Base-by-base conservation (phyloP, 2,888 invertebrate species). In the Aphodius granarius region DNA sequence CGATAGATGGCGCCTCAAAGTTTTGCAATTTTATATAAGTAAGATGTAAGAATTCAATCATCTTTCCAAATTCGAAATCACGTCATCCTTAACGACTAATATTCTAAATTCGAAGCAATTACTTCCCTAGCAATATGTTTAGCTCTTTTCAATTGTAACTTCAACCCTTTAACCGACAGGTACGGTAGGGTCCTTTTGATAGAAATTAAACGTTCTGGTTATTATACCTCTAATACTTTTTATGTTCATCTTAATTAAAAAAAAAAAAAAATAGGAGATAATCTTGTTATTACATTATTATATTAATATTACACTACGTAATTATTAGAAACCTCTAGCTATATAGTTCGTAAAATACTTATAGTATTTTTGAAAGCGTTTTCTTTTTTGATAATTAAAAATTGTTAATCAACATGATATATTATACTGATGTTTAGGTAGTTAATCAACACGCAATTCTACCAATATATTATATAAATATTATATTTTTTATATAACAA, bases 21-120 rank as follows among this genome's bases (percentile, higher is more conserved):
- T 43, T 43, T 13, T 43, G 43, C 43, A 43, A 13, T 4, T 65
- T 65, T 65, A 65, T 19, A 2, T 15, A 2, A 65, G 5, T 15
- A 65, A 65, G n/a, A n/a, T n/a, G n/a, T n/a, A 43, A 43, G 13
- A 43, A 43, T 43, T 1, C 16, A 68, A 68, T 68, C 18, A 20
- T 20, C 71, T 78, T 71, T 78, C 62, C 71, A 79, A 20, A 73
- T 23, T 70, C 21, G 66, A 72, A 74, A 73, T 75, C 72, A 43
- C 64, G 63, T 43, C 43, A 43, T 66, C 17, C 76, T 77, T 78
- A n/a, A 79, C 79, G 83, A 85, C 85, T 82, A 80, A 86, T 85
- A 87, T 86, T 86, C 86, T 87, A 87, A 87, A 86, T 84, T 83
- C 78, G 83, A 87, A 87, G 86, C 86, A 86, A 87, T 86, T 86